Base-by-base conservation (phyloP, 2,888 invertebrate genomes). In the Aphodius granarius region DNA sequence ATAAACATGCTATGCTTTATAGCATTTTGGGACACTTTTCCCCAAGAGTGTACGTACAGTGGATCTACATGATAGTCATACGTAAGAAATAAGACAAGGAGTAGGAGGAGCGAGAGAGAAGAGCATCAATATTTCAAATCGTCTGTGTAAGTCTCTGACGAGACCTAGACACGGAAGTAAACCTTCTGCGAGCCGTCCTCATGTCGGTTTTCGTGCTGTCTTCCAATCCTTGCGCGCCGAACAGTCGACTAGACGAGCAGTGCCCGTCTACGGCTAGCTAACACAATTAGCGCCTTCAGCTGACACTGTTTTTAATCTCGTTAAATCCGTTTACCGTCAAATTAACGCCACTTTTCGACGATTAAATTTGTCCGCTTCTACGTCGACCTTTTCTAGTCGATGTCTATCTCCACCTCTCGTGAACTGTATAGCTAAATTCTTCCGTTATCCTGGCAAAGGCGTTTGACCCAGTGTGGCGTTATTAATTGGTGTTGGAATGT, bases 221-320 rank as follows among this genome's bases (percentile, higher is more conserved):
- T n/a, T n/a, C n/a, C n/a, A n/a, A 43, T 43, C 43, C 43, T 43
- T 43, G 43, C 43, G 43, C 6, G 43, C 43, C 1, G 43, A 6
- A n/a, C n/a, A n/a, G n/a, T n/a, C n/a, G n/a, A n/a, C n/a, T n/a
- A n/a, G 43, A 43, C 43, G 43, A 43, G 43, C 43, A 13, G 9
- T 43, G 43, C 2, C 3, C 43, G 43, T 43, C 43, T 3, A 43
- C 43, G 43, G 13, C 9, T 9, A 43, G 43, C 43, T 43, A 43
- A 43, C 43, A 3, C 4, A 43, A 43, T 43, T 43, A 17, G 20
- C 68, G 68, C 20, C 68, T 20, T n/a, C 22, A n/a, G 68, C 22
- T 22, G 21, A 19, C 68, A 22, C 68, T 22, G 21, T 20, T 68
- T 68, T 68, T 68, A 68, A 68, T 68, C 68, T 68, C 21, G 68